Conservation (phyloP, 2,113 vertebrate species). For the Leptobrachium ailaonicum region DNA sequence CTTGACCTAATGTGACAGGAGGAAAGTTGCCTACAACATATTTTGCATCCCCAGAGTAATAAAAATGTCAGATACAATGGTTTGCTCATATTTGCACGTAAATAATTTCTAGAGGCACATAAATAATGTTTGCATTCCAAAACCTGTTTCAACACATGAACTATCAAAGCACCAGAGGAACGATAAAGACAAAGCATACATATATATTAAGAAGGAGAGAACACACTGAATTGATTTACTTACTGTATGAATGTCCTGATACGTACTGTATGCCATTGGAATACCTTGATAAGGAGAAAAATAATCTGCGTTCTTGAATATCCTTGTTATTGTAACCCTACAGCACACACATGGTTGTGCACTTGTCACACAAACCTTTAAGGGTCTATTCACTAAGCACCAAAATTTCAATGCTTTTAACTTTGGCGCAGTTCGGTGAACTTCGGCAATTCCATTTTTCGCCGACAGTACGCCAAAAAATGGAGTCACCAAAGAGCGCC, state of each 20-base stretch:
- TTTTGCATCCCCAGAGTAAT: slow-evolving; percentile 25
- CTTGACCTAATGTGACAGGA: slow-evolving; percentile 39
- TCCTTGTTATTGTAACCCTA: background rate
- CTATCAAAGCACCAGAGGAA: slow-evolving; percentile 27
- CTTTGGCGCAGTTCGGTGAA: too few relatives aligned
- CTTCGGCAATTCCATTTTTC: too few relatives aligned
- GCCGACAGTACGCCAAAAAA: too few relatives aligned
- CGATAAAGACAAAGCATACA: slow-evolving; percentile 32
- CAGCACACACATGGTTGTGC: too few relatives aligned
- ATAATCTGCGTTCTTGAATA: background rate
- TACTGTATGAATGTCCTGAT: slow-evolving; percentile 5
- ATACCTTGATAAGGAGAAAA: background rate
- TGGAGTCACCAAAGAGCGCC: too few relatives aligned
- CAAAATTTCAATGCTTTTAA: too few relatives aligned
- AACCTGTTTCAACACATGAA: slow-evolving; percentile 21
- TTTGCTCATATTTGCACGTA: slow-evolving; percentile 22
- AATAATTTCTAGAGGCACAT: slow-evolving; percentile 30
- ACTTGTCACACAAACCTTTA: too few relatives aligned
- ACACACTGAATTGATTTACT: slow-evolving; percentile 15
- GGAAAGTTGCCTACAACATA: slow-evolving; percentile 15
- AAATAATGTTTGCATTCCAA: slow-evolving; percentile 10
- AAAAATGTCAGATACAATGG: slow-evolving; percentile 35
- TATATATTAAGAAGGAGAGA: slow-evolving; percentile 18
- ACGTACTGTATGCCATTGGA: background rate
- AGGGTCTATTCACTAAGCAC: too few relatives aligned